Evolutionary conservation across 2,113 vertebrate genomes (phyloP).

Genomic region (Bothrops jararaca): DNA sequence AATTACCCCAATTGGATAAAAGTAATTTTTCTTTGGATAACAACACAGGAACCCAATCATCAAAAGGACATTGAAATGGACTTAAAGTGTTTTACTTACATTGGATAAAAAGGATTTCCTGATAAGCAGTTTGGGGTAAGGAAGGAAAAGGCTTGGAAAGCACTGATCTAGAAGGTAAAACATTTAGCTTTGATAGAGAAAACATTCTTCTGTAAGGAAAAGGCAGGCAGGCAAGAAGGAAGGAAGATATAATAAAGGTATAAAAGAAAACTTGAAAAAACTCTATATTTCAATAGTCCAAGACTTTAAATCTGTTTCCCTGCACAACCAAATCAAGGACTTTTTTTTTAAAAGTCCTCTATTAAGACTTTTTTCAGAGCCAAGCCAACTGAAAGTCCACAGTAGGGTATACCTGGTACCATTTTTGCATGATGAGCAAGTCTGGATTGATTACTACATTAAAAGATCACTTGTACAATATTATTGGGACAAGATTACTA

Average conservation of each 20-base stretch:
- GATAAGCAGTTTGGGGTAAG: neutral
- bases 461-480: neutral
- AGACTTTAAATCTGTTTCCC: neutral
- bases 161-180: neutral
- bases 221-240: neutral
- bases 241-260: neutral
- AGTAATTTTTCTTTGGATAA: neutral
- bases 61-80: neutral
- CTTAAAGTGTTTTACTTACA: neutral
- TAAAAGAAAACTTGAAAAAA: neutral
- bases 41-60: neutral
- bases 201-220: neutral
- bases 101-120: neutral
- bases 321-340: neutral
- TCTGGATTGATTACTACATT: neutral
- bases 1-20: neutral
- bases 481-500: neutral
- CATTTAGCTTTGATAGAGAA: neutral
- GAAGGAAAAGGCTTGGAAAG: neutral
- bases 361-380: neutral
- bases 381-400: neutral
- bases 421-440: neutral
- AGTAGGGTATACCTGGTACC: neutral
- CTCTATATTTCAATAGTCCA: neutral
- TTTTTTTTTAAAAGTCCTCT: neutral